phyloP scores from a whole-genome alignment of 1,140 invertebrate species.

The Bursaphelenchus mucronatus region DNA sequence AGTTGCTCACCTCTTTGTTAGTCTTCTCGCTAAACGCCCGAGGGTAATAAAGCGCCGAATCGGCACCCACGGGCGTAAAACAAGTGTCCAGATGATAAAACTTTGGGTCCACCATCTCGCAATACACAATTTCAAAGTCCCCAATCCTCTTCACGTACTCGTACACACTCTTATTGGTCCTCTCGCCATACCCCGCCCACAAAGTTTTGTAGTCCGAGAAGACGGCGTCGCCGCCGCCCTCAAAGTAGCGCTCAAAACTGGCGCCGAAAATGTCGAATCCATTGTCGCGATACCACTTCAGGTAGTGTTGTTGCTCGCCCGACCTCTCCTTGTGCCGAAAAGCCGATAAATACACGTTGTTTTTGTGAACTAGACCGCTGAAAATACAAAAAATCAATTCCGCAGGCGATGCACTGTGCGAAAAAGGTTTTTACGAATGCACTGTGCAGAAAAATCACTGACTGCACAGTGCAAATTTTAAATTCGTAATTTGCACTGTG shows the following conservation, averaged over 20 bases:
- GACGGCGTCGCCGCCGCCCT: conserved; percentile 57
- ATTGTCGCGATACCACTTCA: conserved; percentile 56
- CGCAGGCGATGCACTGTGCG: too few relatives aligned
- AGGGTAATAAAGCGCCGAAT: conserved; percentile 56
- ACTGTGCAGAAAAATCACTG: too few relatives aligned
- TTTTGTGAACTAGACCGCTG: conserved; percentile 41
- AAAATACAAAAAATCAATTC: background rate
- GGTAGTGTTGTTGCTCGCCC: conserved; percentile 55
- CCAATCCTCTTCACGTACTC: conserved; percentile 42
- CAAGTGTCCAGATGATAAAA: conserved; percentile 61
- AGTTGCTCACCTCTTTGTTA: conserved; percentile 42
- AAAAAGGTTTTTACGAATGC: background rate
- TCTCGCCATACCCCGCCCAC: conserved; percentile 55
- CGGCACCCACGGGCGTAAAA: conserved; percentile 50
- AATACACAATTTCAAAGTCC: conserved; percentile 52
- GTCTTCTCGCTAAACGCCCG: conserved; percentile 50
- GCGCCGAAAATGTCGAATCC: conserved; percentile 48
- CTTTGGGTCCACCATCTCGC: conserved; percentile 48
- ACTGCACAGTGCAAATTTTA: too few relatives aligned
- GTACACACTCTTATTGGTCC: conserved; percentile 52
- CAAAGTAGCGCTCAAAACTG: conserved; percentile 52
- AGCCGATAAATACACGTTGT: conserved; percentile 56
- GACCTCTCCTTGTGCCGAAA: conserved; percentile 55
- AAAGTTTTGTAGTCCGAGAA: conserved; percentile 55
- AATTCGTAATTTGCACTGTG: too few relatives aligned